phyloP scores from a whole-genome alignment of 1,140 invertebrate genomes.

The Scaptodrosophila lebanonensis region DNA sequence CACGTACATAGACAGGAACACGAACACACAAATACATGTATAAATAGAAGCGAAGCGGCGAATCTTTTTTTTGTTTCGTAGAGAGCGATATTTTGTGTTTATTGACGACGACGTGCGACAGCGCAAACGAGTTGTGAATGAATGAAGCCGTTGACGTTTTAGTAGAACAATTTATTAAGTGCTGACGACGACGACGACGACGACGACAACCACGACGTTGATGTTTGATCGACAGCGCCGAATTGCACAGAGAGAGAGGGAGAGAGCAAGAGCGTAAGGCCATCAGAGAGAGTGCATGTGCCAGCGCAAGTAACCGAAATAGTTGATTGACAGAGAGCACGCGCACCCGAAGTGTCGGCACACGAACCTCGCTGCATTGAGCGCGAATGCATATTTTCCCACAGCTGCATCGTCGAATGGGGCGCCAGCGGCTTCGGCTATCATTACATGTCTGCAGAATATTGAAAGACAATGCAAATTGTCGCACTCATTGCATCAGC shows the following conservation, averaged over 20 bases:
- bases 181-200: slow-evolving; percentile 23
- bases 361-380: slow-evolving; percentile 5
- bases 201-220: slow-evolving; percentile 10
- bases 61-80: not conserved
- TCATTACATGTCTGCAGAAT: no score
- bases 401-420: not conserved
- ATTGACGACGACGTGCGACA: slow-evolving; percentile 33
- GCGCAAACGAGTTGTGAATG: slow-evolving; percentile 69
- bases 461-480: slow-evolving; percentile 49
- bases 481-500: slow-evolving; percentile 58
- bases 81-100: not conserved
- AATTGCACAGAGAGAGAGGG: slow-evolving; percentile 1
- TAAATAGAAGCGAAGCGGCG: slow-evolving; percentile 4
- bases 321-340: no score
- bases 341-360: slow-evolving; percentile 1
- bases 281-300: not conserved
- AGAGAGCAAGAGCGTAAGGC: not conserved
- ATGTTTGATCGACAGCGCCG: slow-evolving; percentile 53
- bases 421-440: no score
- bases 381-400: slow-evolving; percentile 14
- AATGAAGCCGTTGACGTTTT: slow-evolving; percentile 58
- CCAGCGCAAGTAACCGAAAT: no score
- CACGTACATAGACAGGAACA: slow-evolving; percentile 2
- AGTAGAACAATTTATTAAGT: slow-evolving; percentile 66
- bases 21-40: slow-evolving; percentile 4